Conservation (phyloP, 2,113 vertebrate species). For the Pangasianodon gigas region DNA sequence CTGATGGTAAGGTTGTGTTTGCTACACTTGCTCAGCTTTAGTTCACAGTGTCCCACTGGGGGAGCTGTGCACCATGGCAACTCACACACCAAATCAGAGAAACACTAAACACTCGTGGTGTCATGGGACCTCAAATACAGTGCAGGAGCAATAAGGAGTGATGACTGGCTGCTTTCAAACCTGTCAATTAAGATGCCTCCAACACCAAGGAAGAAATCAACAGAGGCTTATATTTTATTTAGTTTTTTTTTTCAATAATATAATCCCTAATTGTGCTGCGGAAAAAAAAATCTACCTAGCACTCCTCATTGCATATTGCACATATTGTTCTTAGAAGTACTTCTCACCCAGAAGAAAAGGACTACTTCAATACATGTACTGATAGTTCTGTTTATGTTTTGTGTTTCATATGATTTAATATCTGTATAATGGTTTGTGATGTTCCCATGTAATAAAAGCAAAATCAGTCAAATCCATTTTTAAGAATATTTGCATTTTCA, state of each 20-base stretch:
- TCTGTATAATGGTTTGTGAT: neutral
- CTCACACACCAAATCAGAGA: conserved; percentile 19
- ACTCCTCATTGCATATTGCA: neutral
- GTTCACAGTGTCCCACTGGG: conserved; percentile 23
- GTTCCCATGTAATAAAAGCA: neutral
- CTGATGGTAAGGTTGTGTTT: neutral
- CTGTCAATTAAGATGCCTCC: neutral
- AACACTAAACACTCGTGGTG: neutral
- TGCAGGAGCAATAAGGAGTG: neutral
- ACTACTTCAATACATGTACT: neutral
- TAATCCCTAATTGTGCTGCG: neutral
- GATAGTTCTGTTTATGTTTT: neutral
- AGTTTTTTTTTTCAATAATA: neutral
- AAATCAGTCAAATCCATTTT: neutral
- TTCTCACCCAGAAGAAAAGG: neutral
- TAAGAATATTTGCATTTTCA: neutral
- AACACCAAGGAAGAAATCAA: neutral
- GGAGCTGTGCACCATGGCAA: conserved; percentile 37
- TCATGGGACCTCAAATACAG: neutral
- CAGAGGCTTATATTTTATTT: neutral
- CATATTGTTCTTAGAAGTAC: neutral
- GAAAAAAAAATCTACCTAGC: neutral
- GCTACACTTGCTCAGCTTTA: conserved; percentile 6
- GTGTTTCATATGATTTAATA: conserved; percentile 3
- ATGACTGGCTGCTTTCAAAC: neutral